Evolutionary conservation across 2,113 vertebrate species (phyloP).

Genomic region (Geococcyx californianus): DNA sequence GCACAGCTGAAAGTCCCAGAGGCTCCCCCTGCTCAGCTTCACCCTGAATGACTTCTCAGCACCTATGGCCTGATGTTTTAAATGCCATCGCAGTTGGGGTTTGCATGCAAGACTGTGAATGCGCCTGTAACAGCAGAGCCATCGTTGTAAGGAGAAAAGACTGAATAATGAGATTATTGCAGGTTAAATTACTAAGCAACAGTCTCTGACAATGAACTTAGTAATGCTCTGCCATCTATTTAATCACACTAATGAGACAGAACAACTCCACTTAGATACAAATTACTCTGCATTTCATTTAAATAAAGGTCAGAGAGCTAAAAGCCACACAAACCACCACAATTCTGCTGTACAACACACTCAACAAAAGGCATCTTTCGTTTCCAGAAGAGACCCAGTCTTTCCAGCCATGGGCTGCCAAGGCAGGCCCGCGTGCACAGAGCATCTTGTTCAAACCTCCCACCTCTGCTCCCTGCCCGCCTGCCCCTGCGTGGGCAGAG

Average conservation of each 20-base stretch:
- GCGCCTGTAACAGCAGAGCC: background rate
- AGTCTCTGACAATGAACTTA: constrained; percentile 33
- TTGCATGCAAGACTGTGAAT: background rate
- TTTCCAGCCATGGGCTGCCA: background rate
- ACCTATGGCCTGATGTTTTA: background rate
- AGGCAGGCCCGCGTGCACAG: background rate
- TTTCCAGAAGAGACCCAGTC: background rate
- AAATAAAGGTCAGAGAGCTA: constrained; percentile 32
- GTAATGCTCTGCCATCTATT: background rate
- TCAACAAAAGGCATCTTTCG: background rate
- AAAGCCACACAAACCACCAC: background rate
- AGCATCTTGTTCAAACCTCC: background rate
- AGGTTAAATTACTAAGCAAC: constrained; percentile 45
- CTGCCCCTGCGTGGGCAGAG: background rate
- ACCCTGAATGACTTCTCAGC: background rate
- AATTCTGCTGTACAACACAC: background rate
- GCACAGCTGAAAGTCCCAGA: fast-evolving
- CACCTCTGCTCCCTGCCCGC: fast-evolving
- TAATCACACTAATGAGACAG: constrained; percentile 47
- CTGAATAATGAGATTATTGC: constrained; percentile 13
- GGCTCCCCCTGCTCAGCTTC: background rate
- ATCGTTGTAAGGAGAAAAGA: background rate
- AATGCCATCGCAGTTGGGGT: background rate
- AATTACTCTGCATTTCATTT: constrained; percentile 43
- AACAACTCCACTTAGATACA: background rate